These are phyloP conservation scores for Drosophila obscura DNA, from an alignment of 1,140 invertebrate species.

Conservation along the genomic window DNA sequence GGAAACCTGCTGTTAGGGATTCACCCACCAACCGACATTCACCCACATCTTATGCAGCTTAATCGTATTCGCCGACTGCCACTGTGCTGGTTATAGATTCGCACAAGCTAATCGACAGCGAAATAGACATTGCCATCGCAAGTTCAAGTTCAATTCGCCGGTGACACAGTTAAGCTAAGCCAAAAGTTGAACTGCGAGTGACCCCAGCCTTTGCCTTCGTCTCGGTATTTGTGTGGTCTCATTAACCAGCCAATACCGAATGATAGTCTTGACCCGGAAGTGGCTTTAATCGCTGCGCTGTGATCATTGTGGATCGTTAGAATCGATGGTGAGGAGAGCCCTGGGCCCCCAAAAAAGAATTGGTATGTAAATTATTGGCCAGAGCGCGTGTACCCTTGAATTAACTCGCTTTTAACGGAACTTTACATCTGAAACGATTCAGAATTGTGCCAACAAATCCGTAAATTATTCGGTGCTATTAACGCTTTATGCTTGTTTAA, in stretches of 20 bases:
- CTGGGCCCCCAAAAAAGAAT: conserved; percentile 50
- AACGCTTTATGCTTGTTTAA: conserved; percentile 30
- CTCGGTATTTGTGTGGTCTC: conserved; percentile 25
- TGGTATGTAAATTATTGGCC: conserved; percentile 65
- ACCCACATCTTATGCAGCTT: conserved; percentile 38
- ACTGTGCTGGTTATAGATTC: conserved; percentile 20
- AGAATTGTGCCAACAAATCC: background rate
- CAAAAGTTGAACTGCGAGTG: conserved; percentile 48
- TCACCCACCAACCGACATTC: conserved; percentile 30
- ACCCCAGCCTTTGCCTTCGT: conserved; percentile 57
- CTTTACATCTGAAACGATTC: conserved; percentile 17
- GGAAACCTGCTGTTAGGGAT: conserved; percentile 28
- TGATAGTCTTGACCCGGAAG: conserved; percentile 67
- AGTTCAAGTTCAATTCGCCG: conserved; percentile 79
- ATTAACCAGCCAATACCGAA: conserved; percentile 20
- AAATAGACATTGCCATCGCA: conserved; percentile 17
- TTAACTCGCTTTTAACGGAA: conserved; percentile 42
- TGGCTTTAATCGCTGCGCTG: conserved; percentile 40
- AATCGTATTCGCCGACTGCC: conserved; percentile 20
- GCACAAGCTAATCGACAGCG: conserved; percentile 23
- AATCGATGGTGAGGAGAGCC: conserved; percentile 43
- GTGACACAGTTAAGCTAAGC: conserved; percentile 66
- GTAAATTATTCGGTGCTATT: conserved; percentile 16
- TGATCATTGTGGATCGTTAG: conserved; percentile 49
- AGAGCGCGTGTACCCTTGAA: conserved; percentile 62